Conservation (phyloP, 1,140 invertebrate genomes). For the Stratiolaelaps scimitus region DNA sequence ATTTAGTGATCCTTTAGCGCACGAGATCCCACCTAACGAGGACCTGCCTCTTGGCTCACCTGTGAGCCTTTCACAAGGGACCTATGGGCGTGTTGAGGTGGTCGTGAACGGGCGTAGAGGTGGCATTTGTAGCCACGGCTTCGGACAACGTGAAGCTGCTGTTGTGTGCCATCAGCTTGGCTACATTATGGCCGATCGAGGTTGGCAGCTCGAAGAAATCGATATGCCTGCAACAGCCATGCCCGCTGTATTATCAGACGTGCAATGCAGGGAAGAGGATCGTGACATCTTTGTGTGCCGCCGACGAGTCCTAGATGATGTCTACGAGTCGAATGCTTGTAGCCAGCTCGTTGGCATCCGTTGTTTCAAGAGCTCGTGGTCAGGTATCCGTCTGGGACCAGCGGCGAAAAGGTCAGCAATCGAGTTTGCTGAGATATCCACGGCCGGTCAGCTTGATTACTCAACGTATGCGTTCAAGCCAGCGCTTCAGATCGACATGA, state of each 20-base stretch:
- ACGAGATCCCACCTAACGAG: conserved; percentile 13
- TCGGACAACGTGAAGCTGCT: conserved; percentile 80
- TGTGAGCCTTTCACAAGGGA: conserved; percentile 32
- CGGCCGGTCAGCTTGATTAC: conserved; percentile 86
- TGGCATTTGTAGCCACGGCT: conserved; percentile 89
- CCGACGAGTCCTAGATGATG: conserved; percentile 42
- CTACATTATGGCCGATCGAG: conserved; percentile 73
- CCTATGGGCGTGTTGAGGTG: conserved; percentile 49
- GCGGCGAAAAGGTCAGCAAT: conserved; percentile 69
- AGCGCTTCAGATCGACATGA: conserved; percentile 91
- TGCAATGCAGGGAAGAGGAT: conserved; percentile 26
- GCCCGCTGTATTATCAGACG: neutral
- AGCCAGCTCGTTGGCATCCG: conserved; percentile 71
- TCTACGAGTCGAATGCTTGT: conserved; percentile 74
- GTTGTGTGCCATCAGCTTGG: conserved; percentile 91
- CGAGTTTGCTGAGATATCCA: conserved; percentile 75
- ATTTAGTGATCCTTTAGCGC: conserved; percentile 1
- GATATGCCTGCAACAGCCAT: conserved; percentile 63
- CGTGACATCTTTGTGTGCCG: conserved; percentile 27
- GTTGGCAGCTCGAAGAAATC: conserved; percentile 68
- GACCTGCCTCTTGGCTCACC: conserved; percentile 3
- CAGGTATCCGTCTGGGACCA: conserved; percentile 73
- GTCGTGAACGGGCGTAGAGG: conserved; percentile 72
- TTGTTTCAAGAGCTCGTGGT: conserved; percentile 82
- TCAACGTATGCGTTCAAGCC: conserved; percentile 71